Conservation (phyloP, 1,140 invertebrate species). For the Bombus sibiricus region DNA sequence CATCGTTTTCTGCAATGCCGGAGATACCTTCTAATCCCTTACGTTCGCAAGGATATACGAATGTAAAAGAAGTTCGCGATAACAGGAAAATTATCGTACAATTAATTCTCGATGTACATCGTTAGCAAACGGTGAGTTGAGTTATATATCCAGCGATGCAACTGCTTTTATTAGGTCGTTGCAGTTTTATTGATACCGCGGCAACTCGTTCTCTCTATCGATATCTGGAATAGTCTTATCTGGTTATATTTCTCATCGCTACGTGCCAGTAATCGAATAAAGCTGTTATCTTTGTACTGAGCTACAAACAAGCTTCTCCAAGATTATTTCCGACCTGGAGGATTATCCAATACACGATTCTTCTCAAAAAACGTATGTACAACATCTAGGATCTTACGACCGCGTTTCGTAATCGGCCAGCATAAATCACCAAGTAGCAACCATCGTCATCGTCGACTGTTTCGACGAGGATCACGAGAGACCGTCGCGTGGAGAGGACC, state of each 20-base stretch:
- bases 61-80: background rate
- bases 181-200: conserved; percentile 1
- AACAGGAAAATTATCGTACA: background rate
- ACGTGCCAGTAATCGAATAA: background rate
- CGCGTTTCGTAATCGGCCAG: conserved; percentile 44
- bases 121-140: background rate
- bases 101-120: background rate
- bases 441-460: conserved; percentile 22
- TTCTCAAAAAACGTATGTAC: background rate
- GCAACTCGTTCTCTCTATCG: background rate
- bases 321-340: background rate
- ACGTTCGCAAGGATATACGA: background rate
- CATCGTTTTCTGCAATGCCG: background rate
- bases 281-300: background rate
- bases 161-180: background rate
- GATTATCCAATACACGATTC: background rate
- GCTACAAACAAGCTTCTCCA: no score
- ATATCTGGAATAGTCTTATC: background rate
- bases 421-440: conserved; percentile 50
- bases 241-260: background rate
- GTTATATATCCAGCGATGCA: background rate
- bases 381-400: background rate
- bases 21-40: background rate
- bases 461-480: conserved; percentile 39
- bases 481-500: conserved; percentile 33